Conservation (phyloP, 2,113 vertebrate species). For the Gallinago media region DNA sequence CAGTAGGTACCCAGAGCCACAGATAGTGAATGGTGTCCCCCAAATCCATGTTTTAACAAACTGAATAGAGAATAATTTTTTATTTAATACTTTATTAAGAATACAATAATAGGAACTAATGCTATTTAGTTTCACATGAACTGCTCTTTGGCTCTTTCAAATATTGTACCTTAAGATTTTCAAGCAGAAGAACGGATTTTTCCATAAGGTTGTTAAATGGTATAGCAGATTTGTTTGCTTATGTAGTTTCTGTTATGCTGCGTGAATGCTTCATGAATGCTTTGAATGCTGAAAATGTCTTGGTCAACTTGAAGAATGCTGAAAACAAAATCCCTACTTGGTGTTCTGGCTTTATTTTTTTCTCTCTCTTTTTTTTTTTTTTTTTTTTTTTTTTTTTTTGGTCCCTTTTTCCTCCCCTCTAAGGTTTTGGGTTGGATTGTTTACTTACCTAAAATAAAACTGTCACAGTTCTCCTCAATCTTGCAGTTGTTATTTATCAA, state of each 20-base stretch:
- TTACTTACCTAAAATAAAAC: background rate
- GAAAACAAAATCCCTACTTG: background rate
- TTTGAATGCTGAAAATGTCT: conserved; percentile 30
- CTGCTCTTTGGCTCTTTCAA: background rate
- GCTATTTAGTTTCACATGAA: background rate
- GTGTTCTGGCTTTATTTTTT: background rate
- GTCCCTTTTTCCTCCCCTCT: background rate
- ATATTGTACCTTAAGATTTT: background rate
- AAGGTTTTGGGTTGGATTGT: background rate
- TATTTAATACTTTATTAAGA: background rate
- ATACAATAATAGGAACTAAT: background rate
- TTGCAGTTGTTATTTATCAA: background rate
- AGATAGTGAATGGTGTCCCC: background rate
- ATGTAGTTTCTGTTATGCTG: conserved; percentile 28
- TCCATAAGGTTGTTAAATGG: background rate
- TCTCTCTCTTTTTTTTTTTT: too few relatives aligned
- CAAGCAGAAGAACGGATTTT: background rate
- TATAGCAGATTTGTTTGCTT: conserved; percentile 31
- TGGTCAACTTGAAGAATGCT: background rate
- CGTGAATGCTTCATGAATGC: background rate
- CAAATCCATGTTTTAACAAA: accelerated
- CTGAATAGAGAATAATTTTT: background rate
- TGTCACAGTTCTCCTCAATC: background rate
- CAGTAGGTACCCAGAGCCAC: background rate
- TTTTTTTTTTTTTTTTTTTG: too few relatives aligned